These are phyloP conservation scores for Coecobrya sp. DNA, from an alignment of 2,888 invertebrate genomes.

Conservation along the genomic window DNA sequence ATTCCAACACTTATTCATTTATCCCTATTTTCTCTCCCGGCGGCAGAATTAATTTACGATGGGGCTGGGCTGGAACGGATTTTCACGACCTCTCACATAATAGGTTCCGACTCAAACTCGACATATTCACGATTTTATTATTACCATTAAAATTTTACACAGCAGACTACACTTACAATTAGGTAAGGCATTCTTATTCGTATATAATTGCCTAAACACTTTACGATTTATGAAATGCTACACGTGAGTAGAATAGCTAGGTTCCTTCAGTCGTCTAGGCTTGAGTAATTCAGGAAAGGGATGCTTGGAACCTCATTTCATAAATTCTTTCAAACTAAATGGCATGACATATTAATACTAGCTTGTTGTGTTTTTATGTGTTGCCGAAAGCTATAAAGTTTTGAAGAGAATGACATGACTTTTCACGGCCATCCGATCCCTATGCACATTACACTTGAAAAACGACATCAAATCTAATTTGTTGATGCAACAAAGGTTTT, in stretches of 20 bases:
- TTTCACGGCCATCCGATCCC: background rate
- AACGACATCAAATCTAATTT: background rate
- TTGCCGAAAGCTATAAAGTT: background rate
- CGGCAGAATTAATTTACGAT: conserved; percentile 41
- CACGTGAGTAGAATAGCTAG: background rate
- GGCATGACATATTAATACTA: background rate
- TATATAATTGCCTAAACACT: background rate
- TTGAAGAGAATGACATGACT: background rate
- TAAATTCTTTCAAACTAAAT: background rate
- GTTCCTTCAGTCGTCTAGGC: no score
- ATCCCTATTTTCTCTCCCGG: background rate
- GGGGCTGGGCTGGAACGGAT: conserved; percentile 33
- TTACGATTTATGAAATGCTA: background rate
- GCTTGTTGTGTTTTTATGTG: background rate
- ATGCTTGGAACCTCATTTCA: no score
- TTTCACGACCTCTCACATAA: conserved; percentile 19
- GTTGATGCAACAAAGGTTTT: background rate
- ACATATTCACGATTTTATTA: conserved; percentile 15
- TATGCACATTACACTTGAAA: background rate
- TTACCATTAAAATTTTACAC: conserved; percentile 26
- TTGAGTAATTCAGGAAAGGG: no score
- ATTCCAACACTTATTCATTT: background rate
- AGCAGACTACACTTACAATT: no score
- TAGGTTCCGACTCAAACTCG: background rate
- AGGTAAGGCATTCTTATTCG: background rate